Evolutionary conservation across 2,113 vertebrate species (phyloP).

Genomic region (Zootoca vivipara): DNA sequence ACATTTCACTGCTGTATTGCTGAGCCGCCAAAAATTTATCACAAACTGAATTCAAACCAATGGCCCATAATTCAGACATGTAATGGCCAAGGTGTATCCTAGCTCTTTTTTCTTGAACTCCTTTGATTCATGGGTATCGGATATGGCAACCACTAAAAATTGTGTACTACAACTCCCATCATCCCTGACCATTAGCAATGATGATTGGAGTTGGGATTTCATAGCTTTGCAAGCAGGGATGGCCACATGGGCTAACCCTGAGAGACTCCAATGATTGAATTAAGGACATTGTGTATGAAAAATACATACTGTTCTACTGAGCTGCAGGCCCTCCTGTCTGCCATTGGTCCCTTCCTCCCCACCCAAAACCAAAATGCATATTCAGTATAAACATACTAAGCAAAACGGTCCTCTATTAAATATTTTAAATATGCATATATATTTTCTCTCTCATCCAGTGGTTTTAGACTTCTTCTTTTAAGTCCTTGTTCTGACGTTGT

Average conservation of each 20-base stretch:
- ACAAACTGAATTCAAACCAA: too few relatives aligned
- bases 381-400: background rate
- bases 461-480: conserved; percentile 3
- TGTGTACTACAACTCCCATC: too few relatives aligned
- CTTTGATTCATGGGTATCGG: too few relatives aligned
- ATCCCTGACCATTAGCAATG: too few relatives aligned
- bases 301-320: background rate
- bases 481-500: background rate
- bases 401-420: background rate
- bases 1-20: background rate
- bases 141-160: too few relatives aligned
- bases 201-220: too few relatives aligned
- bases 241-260: too few relatives aligned
- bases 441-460: background rate
- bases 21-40: background rate
- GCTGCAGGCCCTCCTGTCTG: background rate
- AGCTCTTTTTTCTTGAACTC: too few relatives aligned
- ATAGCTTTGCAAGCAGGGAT: too few relatives aligned
- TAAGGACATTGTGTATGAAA: background rate
- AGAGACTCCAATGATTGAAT: too few relatives aligned
- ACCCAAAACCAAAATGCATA: background rate
- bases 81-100: too few relatives aligned
- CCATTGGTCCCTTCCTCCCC: background rate
- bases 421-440: background rate
- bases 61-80: too few relatives aligned